Percentiles rank a stretch among this genome's conserved stretches.
phyloP scores from a whole-genome alignment of 1,140 invertebrate genomes.

The Cardiocondyla obscurior region DNA sequence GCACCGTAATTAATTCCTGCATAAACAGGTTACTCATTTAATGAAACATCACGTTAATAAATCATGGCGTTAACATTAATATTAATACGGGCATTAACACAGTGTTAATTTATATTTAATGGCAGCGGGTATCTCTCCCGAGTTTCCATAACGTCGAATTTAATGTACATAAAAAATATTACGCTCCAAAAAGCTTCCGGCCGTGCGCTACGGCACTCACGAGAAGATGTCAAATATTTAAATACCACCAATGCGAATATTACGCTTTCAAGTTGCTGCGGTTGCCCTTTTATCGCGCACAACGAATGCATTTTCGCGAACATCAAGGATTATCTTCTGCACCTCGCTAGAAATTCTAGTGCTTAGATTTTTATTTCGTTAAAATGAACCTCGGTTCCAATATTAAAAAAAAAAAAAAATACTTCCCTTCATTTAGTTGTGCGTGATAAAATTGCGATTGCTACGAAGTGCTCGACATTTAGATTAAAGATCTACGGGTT shows the following conservation, averaged over 20 bases:
- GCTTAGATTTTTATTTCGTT: background rate
- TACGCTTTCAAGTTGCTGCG: constrained; percentile 35
- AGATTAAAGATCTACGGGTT: background rate
- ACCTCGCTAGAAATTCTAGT: background rate
- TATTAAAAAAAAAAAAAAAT: background rate
- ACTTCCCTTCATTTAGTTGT: background rate
- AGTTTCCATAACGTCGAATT: background rate
- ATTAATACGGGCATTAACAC: constrained; percentile 8
- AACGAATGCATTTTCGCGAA: background rate
- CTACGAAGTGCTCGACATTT: background rate
- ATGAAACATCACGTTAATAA: constrained; percentile 3
- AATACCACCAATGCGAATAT: constrained; percentile 29
- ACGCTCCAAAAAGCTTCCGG: constrained; percentile 24
- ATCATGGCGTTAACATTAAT: background rate
- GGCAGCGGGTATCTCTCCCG: background rate
- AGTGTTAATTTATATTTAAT: constrained; percentile 22
- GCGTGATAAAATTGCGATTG: background rate
- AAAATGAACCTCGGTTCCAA: background rate
- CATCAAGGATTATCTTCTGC: background rate
- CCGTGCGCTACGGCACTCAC: background rate
- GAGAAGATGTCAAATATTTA: constrained; percentile 48
- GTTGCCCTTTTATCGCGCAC: constrained; percentile 55
- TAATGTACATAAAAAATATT: constrained; percentile 32
- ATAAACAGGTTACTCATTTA: constrained; percentile 13
- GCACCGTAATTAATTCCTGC: constrained; percentile 33